Evolutionary conservation across 1,140 invertebrate genomes (phyloP), one percentile per base, ranked within the genome.

Genomic region (Eurosta solidaginis): DNA sequence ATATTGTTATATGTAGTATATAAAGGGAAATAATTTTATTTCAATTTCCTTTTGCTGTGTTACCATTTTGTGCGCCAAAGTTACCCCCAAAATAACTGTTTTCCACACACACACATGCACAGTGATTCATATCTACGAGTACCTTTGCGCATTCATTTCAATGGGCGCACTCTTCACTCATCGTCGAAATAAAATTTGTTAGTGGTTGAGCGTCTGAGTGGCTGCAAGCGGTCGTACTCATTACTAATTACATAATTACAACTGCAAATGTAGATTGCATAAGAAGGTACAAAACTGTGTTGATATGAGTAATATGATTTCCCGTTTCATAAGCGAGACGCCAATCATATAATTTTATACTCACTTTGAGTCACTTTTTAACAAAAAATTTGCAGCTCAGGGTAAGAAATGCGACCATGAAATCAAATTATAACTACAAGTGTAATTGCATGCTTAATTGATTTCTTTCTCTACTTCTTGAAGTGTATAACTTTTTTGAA

Each of bases 281-380:
- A 9, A 45, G 17, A 45, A 45, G 17, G 44, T 45, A 17, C 7
- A 17, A 27, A 45, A 42, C 45, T n/a, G 36, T 44, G 22, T 20
- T 40, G n/a, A 74, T 45, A 22, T 74, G 36, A 42, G 40, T 74
- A 74, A 74, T 45, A 74, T 47, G 22, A 74, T 74, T 74, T 74
- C 44, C 73, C 42, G 10, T 74, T 25, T 6, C n/a, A 40, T 68
- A 40, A 14, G 22, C 27, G 33, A 20, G 40, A 29, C 14, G 59
- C 59, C 59, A 68, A 68, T 68, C 59, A 68, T 68, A 68, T 68
- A n/a, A n/a, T n/a, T n/a, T n/a, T n/a, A n/a, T n/a, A n/a, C n/a
- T n/a, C n/a, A n/a, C n/a, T n/a, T 68, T 20, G 10, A 12, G 17
- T 68, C 33, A 20, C 29, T 68, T 68, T 40, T 33, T 29, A 36